Evolutionary conservation across 1,140 invertebrate genomes (phyloP).

Genomic region (Sesamia nonagrioides): DNA sequence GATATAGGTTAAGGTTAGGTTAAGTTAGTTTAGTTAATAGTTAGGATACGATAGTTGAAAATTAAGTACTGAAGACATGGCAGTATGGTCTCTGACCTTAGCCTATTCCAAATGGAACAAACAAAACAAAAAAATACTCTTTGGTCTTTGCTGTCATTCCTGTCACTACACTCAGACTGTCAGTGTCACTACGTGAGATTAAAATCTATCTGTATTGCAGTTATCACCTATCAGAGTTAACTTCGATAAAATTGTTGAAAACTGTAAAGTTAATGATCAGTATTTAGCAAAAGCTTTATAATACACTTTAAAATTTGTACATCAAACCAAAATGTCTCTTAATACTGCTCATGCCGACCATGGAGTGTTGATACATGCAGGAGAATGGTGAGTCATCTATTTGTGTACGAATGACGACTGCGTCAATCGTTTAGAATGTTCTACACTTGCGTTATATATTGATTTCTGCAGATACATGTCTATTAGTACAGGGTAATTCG

Average conservation of each 20-base stretch:
- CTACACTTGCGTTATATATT: constrained; percentile 36
- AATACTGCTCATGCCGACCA: constrained; percentile 97
- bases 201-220: not conserved
- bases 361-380: constrained; percentile 96
- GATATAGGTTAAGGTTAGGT: no score
- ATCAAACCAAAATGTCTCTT: constrained; percentile 92
- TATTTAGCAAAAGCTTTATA: not conserved
- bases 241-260: constrained; percentile 23
- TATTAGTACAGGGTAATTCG: not conserved
- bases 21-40: no score
- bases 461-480: not conserved
- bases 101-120: no score
- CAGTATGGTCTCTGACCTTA: no score
- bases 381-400: constrained; percentile 93
- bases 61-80: no score
- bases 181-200: not conserved
- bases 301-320: not conserved
- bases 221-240: constrained; percentile 2
- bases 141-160: no score
- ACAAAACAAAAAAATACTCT: no score
- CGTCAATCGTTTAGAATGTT: constrained; percentile 54
- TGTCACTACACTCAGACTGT: no score
- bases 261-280: not conserved
- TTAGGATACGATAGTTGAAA: no score
- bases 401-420: constrained; percentile 41